Evolutionary conservation across 1,140 invertebrate species (phyloP), one percentile per base, ranked within the genome.

Genomic region (Spodoptera litura): DNA sequence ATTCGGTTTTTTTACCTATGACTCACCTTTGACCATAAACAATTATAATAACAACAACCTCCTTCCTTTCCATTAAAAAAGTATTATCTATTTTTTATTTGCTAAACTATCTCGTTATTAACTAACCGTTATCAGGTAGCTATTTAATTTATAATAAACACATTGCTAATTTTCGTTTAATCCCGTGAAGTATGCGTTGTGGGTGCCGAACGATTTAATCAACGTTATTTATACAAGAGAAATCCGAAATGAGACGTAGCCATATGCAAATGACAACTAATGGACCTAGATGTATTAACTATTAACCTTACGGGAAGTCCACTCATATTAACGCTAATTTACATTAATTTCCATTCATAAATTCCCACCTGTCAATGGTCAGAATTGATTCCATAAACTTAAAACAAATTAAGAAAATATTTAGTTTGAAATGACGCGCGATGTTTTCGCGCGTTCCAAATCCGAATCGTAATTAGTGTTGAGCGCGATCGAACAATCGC

Each of bases 331-430:
- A 79, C 75, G 15, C 38, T 84, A 83, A 88, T 88, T 88, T 88
- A 84, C 87, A 89, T 88, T 86, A 87, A 91, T 89, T 85, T 85
- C 79, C 85, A 90, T 88, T 83, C 55, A 85, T 87, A 85, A 83
- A 79, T 62, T 77, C 78, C 25, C 35, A 80, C 58, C 52, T 80
- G 64, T 80, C 79, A 84, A 86, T 84, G 68, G 62, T 38, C 53
- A 61, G 80, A 83, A 83, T 85, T 81, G 51, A 85, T 83, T 81
- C 58, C 31, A 64, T n/a, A 75, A 59, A 72, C 49, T 62, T 20
- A 61, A 52, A 62, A 13, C 38, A 51, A 49, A 76, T 73, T 71
- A 68, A 68, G 15, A 78, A 70, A 59, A 70, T 59, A 70, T 59
- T 70, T 62, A 27, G 68, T 68, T 79, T 25, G 12, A 75, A 70